A percentile compares a stretch with the other conserved stretches of the same genome.
phyloP scores from a whole-genome alignment of 2,888 invertebrate species.

The Pandemis corylana region DNA sequence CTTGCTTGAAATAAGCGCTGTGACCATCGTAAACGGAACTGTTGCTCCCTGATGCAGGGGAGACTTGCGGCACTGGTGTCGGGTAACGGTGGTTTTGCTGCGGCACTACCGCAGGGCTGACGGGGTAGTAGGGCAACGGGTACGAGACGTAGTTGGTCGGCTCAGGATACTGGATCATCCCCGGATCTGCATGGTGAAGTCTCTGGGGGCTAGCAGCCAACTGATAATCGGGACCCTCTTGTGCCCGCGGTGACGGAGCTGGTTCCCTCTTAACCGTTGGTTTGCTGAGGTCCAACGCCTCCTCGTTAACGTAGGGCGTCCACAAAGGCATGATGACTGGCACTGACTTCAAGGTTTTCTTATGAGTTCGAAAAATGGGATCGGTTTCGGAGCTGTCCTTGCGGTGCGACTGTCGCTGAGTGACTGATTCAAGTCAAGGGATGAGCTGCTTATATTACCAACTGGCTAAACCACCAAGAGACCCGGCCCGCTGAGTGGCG shows the following conservation, averaged over 20 bases:
- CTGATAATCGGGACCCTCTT: neutral
- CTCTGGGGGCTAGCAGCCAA: neutral
- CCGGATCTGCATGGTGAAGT: too few relatives aligned
- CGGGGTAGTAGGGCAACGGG: neutral
- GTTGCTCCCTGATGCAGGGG: constrained; percentile 53
- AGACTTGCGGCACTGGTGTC: constrained; percentile 48
- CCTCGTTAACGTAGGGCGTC: constrained; percentile 71
- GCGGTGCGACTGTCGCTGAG: constrained; percentile 40
- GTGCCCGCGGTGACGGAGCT: constrained; percentile 15
- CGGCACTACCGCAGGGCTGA: neutral
- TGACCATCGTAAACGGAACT: constrained; percentile 50
- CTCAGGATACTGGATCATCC: too few relatives aligned
- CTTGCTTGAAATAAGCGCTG: constrained; percentile 14
- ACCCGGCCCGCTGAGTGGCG: constrained; percentile 17
- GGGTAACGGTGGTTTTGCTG: constrained; percentile 44
- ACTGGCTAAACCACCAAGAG: constrained; percentile 13
- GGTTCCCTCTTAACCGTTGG: constrained; percentile 45
- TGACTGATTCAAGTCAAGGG: constrained; percentile 39
- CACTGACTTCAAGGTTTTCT: constrained; percentile 13
- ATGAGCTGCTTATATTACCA: constrained; percentile 24
- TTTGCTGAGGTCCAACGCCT: constrained; percentile 64
- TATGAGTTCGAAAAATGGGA: neutral
- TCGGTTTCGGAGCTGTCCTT: neutral
- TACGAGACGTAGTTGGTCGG: neutral
- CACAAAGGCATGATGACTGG: constrained; percentile 64